Conservation (phyloP, 2,113 vertebrate species). For the Heterochromis multidens region DNA sequence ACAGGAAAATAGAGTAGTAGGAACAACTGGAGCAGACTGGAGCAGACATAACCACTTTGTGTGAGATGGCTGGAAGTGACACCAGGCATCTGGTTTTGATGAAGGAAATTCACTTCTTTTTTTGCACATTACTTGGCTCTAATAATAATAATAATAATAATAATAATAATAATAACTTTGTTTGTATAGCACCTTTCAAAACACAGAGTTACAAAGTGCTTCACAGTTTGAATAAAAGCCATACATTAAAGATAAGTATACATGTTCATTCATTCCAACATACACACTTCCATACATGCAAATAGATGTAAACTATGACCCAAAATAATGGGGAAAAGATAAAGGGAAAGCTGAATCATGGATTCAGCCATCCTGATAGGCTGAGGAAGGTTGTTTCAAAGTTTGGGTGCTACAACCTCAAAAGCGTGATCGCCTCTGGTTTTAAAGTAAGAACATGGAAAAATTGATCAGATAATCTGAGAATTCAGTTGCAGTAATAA, state of each 20-base stretch:
- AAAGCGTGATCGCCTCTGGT: neutral
- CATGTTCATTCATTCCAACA: fast-evolving
- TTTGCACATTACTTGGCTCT: neutral
- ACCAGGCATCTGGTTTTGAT: neutral
- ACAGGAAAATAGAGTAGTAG: neutral
- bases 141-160: too few species aligned
- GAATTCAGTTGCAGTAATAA: neutral
- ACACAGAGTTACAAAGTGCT: too few species aligned
- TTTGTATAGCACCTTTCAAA: too few species aligned
- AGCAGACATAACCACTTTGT: neutral
- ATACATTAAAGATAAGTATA: too few species aligned
- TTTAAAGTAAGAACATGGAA: neutral
- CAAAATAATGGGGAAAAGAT: too few species aligned
- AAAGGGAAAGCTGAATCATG: neutral
- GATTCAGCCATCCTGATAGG: neutral
- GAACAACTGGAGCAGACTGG: neutral
- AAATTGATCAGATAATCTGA: too few species aligned
- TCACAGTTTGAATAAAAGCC: too few species aligned
- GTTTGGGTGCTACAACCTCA: neutral
- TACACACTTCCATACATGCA: fast-evolving
- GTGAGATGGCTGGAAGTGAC: neutral
- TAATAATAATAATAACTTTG: too few species aligned
- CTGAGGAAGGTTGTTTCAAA: neutral
- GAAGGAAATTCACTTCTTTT: fast-evolving
- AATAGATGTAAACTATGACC: neutral